These are phyloP conservation scores for Drosophila lutescens DNA, from an alignment of 2,888 invertebrate genomes.

Conservation along the genomic window DNA sequence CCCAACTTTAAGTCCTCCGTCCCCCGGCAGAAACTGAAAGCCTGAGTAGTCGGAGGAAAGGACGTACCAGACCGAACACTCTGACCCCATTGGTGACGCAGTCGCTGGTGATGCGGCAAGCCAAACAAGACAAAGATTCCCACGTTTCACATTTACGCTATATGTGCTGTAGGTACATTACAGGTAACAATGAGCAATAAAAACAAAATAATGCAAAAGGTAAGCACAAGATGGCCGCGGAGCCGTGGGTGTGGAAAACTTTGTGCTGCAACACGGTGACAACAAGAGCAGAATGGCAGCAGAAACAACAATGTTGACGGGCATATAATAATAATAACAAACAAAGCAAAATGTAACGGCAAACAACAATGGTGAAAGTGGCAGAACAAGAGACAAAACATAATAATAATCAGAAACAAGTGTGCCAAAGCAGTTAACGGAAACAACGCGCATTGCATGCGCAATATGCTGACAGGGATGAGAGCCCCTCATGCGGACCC, in stretches of 20 bases:
- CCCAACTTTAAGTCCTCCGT: conserved; percentile 13
- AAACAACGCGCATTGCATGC: conserved; percentile 81
- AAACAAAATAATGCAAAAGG: conserved; percentile 51
- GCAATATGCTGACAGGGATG: conserved; percentile 70
- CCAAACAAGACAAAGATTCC: conserved; percentile 40
- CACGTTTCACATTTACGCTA: neutral
- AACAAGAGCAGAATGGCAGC: conserved; percentile 54
- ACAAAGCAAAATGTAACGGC: conserved; percentile 36
- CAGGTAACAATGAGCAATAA: conserved; percentile 59
- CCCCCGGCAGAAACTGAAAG: neutral
- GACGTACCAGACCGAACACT: conserved; percentile 15
- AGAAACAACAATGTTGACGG: conserved; percentile 53
- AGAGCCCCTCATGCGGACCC: conserved; percentile 32
- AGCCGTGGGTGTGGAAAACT: conserved; percentile 42
- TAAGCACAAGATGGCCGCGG: conserved; percentile 29
- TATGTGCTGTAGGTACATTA: conserved; percentile 6
- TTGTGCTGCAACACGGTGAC: conserved; percentile 39
- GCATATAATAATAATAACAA: conserved; percentile 49
- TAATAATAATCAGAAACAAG: conserved; percentile 81
- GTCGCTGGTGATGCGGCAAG: conserved; percentile 29
- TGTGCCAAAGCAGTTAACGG: conserved; percentile 81
- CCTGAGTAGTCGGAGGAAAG: conserved; percentile 5
- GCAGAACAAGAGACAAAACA: conserved; percentile 71
- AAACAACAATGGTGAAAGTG: conserved; percentile 61
- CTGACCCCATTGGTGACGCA: conserved; percentile 17